Evolutionary conservation across 2,797 vertebrate species (phyloP), one percentile per base, ranked within the genome.

Genomic region (Acropternis orthonyx): DNA sequence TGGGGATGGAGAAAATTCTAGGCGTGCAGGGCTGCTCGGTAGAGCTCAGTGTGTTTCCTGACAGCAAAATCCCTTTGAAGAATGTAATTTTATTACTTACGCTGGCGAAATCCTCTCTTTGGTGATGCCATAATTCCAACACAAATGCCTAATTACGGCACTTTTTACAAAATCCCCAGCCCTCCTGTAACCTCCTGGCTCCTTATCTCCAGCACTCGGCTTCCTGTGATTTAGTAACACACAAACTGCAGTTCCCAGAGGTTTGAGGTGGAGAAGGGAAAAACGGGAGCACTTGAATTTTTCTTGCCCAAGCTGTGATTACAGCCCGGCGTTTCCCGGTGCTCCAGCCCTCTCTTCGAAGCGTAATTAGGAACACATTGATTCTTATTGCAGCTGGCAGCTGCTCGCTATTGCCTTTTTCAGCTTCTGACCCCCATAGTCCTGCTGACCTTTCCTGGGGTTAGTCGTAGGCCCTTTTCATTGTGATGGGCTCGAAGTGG

Each of bases 381-480:
- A 95, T 96, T 96, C 94, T 95, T 83, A 80, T 93, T 97, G 97
- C 97, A 97, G 96, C 97, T 95, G 96, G 96, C 97, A 97, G 96
- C 95, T 94, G 96, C 96, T 97, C 68, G 59, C 97, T 89, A 65
- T 96, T 96, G 97, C 97, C 97, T 97, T 97, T 97, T 98, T 93
- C 97, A 97, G 83, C 95, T 96, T 89, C 83, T 98, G 98, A 98
- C 98, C 98, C 96, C 95, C 96, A 80, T 95, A 88, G 97, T 96
- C 97, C 95, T 12, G 19, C 51, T 97, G 98, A 98, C 98, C 98
- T 97, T 97, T 98, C 97, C 97, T 97, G 97, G 97, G 97, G 98
- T 98, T 97, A 96, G 94, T 96, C 92, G 78, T 96, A 72, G 97
- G 96, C 97, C 92, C 96, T 97, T 97, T 97, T 82, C 97, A 97